These are phyloP conservation scores for Hirtodrosophila cameraria DNA, from an alignment of 2,888 invertebrate species.

Conservation along the genomic window DNA sequence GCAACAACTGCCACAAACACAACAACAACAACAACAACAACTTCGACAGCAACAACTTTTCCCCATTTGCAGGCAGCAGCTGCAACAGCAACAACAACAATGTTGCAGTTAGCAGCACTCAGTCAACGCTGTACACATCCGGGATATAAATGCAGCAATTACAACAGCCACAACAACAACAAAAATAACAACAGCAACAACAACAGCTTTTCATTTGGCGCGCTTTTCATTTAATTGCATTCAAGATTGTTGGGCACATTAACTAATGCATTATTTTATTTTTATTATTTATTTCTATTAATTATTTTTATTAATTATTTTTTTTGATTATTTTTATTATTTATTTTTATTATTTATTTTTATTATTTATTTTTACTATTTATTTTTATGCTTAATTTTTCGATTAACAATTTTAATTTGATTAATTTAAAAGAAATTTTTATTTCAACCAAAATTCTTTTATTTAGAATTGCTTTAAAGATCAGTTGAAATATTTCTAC, in stretches of 20 bases:
- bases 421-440: too few relatives aligned
- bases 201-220: conserved; percentile 32
- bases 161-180: conserved; percentile 12
- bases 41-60: conserved; percentile 32
- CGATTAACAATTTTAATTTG: too few relatives aligned
- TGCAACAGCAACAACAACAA: conserved; percentile 24
- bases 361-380: too few relatives aligned
- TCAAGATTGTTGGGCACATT: background rate
- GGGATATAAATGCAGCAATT: conserved; percentile 41
- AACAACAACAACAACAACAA: conserved; percentile 15
- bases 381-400: too few relatives aligned
- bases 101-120: conserved; percentile 37
- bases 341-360: too few relatives aligned
- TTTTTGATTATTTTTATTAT: background rate
- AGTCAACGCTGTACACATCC: conserved; percentile 45
- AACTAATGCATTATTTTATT: background rate
- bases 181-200: background rate
- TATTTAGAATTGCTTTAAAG: too few relatives aligned
- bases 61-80: conserved; percentile 40
- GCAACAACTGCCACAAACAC: too few relatives aligned
- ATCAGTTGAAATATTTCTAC: too few relatives aligned
- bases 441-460: too few relatives aligned
- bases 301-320: background rate
- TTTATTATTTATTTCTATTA: background rate
- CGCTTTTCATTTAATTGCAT: conserved; percentile 31